These are phyloP conservation scores for Diuraphis noxia DNA, from an alignment of 1,140 invertebrate genomes.

Conservation along the genomic window DNA sequence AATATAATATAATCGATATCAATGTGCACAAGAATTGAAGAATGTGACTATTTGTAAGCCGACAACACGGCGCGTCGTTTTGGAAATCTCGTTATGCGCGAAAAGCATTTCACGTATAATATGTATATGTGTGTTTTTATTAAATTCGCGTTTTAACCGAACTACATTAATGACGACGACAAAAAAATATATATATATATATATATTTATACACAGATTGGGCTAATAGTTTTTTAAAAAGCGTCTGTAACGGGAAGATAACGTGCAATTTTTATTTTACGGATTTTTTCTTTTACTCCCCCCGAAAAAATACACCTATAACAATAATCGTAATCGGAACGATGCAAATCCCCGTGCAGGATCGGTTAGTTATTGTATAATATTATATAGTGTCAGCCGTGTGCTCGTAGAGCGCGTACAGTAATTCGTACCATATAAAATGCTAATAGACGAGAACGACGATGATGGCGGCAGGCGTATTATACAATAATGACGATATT, in stretches of 20 bases:
- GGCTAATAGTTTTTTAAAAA: constrained; percentile 41
- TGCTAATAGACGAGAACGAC: constrained; percentile 38
- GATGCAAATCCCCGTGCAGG: not conserved
- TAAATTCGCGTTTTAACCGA: not conserved
- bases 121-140: not conserved
- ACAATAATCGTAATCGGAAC: constrained; percentile 49
- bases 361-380: constrained; percentile 8
- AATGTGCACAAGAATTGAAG: too few species aligned
- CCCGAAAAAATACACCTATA: constrained; percentile 23
- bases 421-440: constrained; percentile 21
- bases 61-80: not conserved
- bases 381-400: not conserved
- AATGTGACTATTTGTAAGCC: not conserved
- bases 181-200: constrained; percentile 5
- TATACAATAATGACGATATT: constrained; percentile 14
- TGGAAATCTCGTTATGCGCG: not conserved
- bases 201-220: not conserved
- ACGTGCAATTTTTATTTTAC: constrained; percentile 30
- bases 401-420: not conserved
- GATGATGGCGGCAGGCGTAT: not conserved
- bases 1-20: not conserved
- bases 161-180: constrained; percentile 20
- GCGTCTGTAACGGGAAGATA: constrained; percentile 41
- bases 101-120: not conserved
- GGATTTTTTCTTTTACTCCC: not conserved